phyloP scores from a whole-genome alignment of 2,113 vertebrate genomes.

The Lycaon pictus region DNA sequence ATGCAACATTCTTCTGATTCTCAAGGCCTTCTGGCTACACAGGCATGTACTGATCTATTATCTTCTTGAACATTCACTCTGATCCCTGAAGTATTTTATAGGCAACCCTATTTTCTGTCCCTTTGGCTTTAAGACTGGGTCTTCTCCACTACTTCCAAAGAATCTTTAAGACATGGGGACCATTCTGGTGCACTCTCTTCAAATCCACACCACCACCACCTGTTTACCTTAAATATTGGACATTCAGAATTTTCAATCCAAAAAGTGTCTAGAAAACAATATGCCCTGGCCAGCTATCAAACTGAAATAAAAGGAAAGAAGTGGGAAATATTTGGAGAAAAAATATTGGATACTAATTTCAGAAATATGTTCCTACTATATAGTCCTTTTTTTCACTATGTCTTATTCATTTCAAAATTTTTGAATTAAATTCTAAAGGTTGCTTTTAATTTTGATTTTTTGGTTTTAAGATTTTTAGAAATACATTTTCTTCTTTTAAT shows the following conservation, averaged over 20 bases:
- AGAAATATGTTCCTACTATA: neutral
- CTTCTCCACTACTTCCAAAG: neutral
- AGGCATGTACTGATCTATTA: neutral
- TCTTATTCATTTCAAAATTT: neutral
- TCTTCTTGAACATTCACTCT: neutral
- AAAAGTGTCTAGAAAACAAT: neutral
- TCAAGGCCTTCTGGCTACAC: neutral
- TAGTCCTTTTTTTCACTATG: neutral
- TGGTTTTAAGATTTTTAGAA: neutral
- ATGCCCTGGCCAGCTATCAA: neutral
- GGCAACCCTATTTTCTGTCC: neutral
- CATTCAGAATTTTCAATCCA: neutral
- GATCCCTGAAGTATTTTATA: neutral
- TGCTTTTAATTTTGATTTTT: neutral
- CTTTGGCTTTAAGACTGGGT: neutral
- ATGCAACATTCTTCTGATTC: neutral
- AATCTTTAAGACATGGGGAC: neutral
- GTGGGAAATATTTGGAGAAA: neutral
- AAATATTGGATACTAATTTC: neutral
- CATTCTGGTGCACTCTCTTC: neutral
- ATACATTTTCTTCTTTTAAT: neutral
- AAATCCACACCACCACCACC: neutral
- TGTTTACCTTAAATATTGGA: neutral
- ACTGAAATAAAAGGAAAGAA: neutral
- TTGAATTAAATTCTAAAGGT: slow-evolving; percentile 13